phyloP scores from a whole-genome alignment of 1,140 invertebrate species.

The Nasonia giraulti region DNA sequence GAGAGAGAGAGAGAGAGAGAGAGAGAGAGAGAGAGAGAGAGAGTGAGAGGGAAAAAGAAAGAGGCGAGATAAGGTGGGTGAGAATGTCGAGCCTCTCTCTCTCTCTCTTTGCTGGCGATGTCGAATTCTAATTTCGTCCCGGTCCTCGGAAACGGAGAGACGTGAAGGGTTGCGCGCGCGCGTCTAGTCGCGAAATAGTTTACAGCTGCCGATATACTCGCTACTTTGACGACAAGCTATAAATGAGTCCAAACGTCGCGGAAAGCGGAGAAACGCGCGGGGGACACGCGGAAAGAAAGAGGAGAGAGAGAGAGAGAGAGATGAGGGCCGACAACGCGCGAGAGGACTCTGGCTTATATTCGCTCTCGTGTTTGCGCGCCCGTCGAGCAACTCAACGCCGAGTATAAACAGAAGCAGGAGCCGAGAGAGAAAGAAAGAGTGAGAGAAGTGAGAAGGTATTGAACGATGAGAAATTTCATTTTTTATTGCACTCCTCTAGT shows the following conservation, averaged over 20 bases:
- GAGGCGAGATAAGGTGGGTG: conserved; percentile 30
- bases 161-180: conserved; percentile 40
- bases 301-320: conserved; percentile 6
- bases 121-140: conserved; percentile 53
- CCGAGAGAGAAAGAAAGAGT: background rate
- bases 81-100: conserved; percentile 28
- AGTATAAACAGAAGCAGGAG: conserved; percentile 24
- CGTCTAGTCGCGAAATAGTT: conserved; percentile 55
- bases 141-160: conserved; percentile 48
- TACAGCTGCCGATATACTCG: conserved; percentile 52
- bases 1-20: too few relatives aligned
- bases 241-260: conserved; percentile 45
- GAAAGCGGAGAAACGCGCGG: conserved; percentile 23
- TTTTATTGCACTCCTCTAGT: too few relatives aligned
- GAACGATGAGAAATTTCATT: conserved; percentile 8
- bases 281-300: conserved; percentile 14
- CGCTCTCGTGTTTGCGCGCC: background rate
- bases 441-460: conserved; percentile 11
- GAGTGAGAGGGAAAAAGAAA: conserved; percentile 21
- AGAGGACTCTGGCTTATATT: background rate
- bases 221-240: conserved; percentile 54
- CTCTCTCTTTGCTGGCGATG: conserved; percentile 15
- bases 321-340: conserved; percentile 17
- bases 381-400: background rate
- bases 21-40: too few relatives aligned